Evolutionary conservation across 1,140 invertebrate species (phyloP).

Genomic region (Bombus affinis): DNA sequence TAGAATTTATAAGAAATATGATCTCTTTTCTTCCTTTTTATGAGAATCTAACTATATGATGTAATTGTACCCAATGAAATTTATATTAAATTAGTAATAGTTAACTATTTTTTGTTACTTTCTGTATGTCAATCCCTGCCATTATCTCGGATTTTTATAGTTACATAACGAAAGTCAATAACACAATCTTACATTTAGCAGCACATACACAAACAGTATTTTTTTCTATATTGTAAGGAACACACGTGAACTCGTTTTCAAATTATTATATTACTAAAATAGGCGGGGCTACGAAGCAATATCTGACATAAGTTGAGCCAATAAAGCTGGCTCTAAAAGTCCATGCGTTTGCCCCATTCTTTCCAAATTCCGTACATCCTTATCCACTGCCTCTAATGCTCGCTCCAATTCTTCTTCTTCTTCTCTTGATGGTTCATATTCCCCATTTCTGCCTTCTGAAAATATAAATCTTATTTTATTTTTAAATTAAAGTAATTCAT

Average conservation of each 20-base stretch:
- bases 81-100: conserved; percentile 63
- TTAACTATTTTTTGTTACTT: conserved; percentile 62
- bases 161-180: conserved; percentile 67
- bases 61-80: conserved; percentile 51
- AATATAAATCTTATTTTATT: conserved; percentile 32
- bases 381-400: conserved; percentile 91
- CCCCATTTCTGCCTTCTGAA: conserved; percentile 88
- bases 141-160: conserved; percentile 59
- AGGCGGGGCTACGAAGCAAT: conserved; percentile 81
- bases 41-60: conserved; percentile 51
- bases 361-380: conserved; percentile 89
- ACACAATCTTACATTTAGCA: conserved; percentile 73
- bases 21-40: conserved; percentile 22
- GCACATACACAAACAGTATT: conserved; percentile 73
- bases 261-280: conserved; percentile 59
- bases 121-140: conserved; percentile 66
- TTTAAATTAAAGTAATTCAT: background rate
- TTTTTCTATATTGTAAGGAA: conserved; percentile 71
- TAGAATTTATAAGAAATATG: conserved; percentile 47
- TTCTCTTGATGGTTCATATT: conserved; percentile 88
- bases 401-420: conserved; percentile 93
- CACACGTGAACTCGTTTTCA: conserved; percentile 66
- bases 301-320: conserved; percentile 82
- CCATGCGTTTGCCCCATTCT: conserved; percentile 87
- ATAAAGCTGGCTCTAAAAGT: conserved; percentile 81